Evolutionary conservation across 2,797 vertebrate species (phyloP), one percentile per base, ranked within the genome.

Genomic region (Siniperca undulata): DNA sequence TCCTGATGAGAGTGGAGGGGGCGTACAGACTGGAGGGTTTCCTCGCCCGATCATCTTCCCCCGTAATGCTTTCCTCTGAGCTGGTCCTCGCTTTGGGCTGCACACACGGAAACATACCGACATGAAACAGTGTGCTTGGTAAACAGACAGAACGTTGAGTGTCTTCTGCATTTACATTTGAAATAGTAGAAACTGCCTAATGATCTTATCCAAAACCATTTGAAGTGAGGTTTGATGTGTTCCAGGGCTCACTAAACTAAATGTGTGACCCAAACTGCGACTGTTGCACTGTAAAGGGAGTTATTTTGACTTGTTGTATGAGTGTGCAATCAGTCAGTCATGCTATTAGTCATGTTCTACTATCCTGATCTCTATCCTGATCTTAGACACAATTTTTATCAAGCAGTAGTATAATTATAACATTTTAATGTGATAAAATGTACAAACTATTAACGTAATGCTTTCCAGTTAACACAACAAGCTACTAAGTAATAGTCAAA

Each of bases 21-120:
- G 85, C 74, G 12, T 77, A 73, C 20, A 92, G 81, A 0, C 70
- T 83, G 40, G 46, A 7, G 2, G 83, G 77, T 53, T 90, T 44
- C 79, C 93, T 91, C 16, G 67, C 52, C 4, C 94, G 90, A 0
- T 95, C 94, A 0, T 96, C 95, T 0, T 96, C 96, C 0, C 93
- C 87, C 0, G 88, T 76, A 56, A 93, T 62, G 34, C 94, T 95
- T 9, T 98, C 97, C 24, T 97, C 97, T 0, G 97, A 97, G 38
- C 95, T 94, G n/a, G 93, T 96, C 70, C 95, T 93, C 1, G 91
- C 84, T 92, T 97, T 97, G 67, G 97, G 97, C 97, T 98, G 92
- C 7, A 74, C 2, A n/a, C 12, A 71, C 1, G 0, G 5, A 71
- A 30, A 60, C 42, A 77, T 0, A 30, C 17, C 6, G 8, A 60